phyloP scores from a whole-genome alignment of 2,888 invertebrate species.

The Seira sanloemensis region DNA sequence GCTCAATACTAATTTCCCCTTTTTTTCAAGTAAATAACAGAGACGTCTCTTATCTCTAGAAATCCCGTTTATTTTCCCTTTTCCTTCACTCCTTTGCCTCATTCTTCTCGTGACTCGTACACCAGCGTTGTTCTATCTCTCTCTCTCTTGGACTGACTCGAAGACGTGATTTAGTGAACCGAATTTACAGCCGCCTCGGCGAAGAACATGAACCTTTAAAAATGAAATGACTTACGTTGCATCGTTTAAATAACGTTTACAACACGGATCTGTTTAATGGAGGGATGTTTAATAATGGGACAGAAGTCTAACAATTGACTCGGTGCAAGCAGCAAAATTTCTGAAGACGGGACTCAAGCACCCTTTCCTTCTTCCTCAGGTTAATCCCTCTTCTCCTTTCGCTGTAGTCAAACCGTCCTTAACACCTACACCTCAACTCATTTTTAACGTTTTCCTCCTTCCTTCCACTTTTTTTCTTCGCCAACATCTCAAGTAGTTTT shows the following conservation, averaged over 20 bases:
- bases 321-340: background rate
- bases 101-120: background rate
- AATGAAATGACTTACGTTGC: too few relatives aligned
- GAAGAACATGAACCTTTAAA: too few relatives aligned
- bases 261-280: too few relatives aligned
- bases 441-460: too few relatives aligned
- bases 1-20: too few relatives aligned
- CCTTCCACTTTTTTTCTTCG: too few relatives aligned
- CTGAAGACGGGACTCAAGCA: background rate
- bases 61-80: constrained; percentile 22
- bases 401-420: too few relatives aligned
- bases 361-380: background rate
- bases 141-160: too few relatives aligned
- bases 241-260: background rate
- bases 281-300: background rate
- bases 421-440: too few relatives aligned
- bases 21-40: background rate
- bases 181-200: too few relatives aligned
- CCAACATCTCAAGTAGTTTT: too few relatives aligned
- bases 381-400: background rate
- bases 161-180: too few relatives aligned
- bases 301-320: background rate
- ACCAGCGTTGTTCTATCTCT: background rate
- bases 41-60: background rate
- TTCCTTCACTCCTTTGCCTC: background rate